Base-by-base conservation (phyloP, 2,113 vertebrate genomes). In the Sakesphorus luctuosus region DNA sequence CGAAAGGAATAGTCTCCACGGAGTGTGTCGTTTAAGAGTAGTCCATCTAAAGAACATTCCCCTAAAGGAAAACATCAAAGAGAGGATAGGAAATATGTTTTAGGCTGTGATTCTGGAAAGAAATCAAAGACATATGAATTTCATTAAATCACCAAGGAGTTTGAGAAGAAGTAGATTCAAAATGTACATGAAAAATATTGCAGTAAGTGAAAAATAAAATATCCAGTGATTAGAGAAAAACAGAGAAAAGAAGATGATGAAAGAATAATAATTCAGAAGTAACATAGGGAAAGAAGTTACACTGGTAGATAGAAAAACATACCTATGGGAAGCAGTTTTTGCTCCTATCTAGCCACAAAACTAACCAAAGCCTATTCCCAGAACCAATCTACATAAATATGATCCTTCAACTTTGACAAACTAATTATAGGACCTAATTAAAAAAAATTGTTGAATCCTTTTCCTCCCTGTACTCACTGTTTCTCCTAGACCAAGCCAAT, bases 1-100 rank as follows among this genome's bases (percentile, higher is more conserved):
- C 0, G 82, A 82, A 92, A 94, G 84, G 35, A 84, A 75, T 3
- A 88, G 47, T 47, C 26, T 93, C 77, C 83, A 89, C 49, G 88
- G 72, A 92, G 78, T 21, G 58, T 95, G 61, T 75, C 84, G 87
- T 86, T 91, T 94, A 96, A 95, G 90, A 94, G 74, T 3, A 96
- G 84, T 61, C 91, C 92, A 94, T 90, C 94, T 94, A 90, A 77
- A 81, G 82, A 94, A 91, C 33, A 90, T 84, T 95, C 36, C 91
- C 81, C 87, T 95, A 84, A 94, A 96, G 95, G 72, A 79, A 84
- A 94, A 93, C 94, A 94, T 97, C 96, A 97, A 97, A 97, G 90
- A 83, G 29, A 77, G 56, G 62, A 35, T 92, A 92, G 44, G 71
- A 94, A 94, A 88, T 76, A 71, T 29, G 18, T 84, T 96, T 96